These are phyloP conservation scores for Xenopus petersii DNA, from an alignment of 2,797 vertebrate genomes.

Conservation along the genomic window DNA sequence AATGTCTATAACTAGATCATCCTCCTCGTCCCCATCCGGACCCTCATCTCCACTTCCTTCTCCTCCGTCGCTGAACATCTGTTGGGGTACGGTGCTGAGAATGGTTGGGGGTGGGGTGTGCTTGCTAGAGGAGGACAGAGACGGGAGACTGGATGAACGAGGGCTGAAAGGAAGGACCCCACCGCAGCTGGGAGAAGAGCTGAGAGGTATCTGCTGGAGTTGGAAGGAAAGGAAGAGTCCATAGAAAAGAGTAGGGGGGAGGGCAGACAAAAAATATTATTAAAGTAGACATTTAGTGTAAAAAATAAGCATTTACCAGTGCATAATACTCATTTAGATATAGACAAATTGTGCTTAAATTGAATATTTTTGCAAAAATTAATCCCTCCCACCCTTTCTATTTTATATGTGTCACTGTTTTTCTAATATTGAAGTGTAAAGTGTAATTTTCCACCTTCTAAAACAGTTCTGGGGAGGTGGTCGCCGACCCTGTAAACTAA, in stretches of 20 bases:
- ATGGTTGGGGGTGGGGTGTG: slow-evolving; percentile 63
- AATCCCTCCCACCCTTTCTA: no score
- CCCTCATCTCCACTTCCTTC: slow-evolving; percentile 80
- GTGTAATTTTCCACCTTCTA: no score
- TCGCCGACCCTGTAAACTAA: no score
- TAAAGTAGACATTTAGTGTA: no score
- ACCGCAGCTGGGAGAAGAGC: slow-evolving; percentile 38
- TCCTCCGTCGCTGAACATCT: slow-evolving; percentile 85
- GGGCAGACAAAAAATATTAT: not conserved
- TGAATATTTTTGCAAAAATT: no score
- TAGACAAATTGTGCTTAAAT: no score
- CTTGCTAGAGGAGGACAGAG: slow-evolving; percentile 55
- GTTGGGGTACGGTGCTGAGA: slow-evolving; percentile 83
- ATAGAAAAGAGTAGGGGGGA: not conserved
- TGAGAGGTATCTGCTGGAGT: slow-evolving; percentile 1
- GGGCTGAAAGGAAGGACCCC: slow-evolving; percentile 53
- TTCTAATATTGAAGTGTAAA: no score
- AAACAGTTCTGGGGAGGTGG: no score
- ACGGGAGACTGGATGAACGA: slow-evolving; percentile 52
- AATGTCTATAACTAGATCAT: slow-evolving; percentile 90
- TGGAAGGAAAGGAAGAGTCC: not conserved
- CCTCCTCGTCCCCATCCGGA: slow-evolving; percentile 68
- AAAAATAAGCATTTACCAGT: no score
- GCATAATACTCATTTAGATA: no score
- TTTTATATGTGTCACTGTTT: no score